Evolutionary conservation across 2,797 vertebrate species (phyloP), one percentile per base, ranked within the genome.

Genomic region (Gymnopithys bicolor): DNA sequence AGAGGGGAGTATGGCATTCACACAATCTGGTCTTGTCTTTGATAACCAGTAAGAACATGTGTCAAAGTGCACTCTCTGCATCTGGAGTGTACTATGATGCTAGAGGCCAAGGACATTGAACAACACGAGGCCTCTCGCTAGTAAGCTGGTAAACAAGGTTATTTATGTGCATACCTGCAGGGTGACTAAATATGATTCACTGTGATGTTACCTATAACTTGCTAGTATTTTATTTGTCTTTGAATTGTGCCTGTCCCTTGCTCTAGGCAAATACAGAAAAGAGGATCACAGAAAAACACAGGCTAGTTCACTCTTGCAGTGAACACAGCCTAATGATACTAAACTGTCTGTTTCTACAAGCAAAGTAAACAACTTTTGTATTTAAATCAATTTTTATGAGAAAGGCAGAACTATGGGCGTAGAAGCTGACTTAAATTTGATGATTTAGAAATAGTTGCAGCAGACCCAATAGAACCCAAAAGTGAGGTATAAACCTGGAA

Each of bases 161-260:
- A 75, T 87, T 8, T 92, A 64, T 39, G 13, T 84, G 73, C 90
- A 59, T 95, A 80, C 89, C 82, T 89, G 58, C 53, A 87, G 91
- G 67, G 25, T 92, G 89, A 92, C 66, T 89, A 58, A 43, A 71
- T 64, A 5, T 87, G 75, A 95, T 55, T 92, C 89, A 95, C 81
- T 39, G 41, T 41, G 63, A 37, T 79, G 48, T 90, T 94, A 62
- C 70, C 46, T 82, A 24, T 41, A 78, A 79, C 77, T 87, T 58
- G 43, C 35, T 37, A 64, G 78, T 75, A 83, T 89, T 95, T 91
- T 55, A 66, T 59, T 73, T 85, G 68, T 75, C 70, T 92, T 82
- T 92, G 73, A 91, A 93, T 52, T 73, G 45, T 63, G 48, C 84
- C 87, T 73, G 59, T 69, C 79, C 84, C 62, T 86, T 64, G 69